Percentiles rank a stretch among this genome's conserved stretches.
Evolutionary conservation across 2,888 invertebrate species (phyloP).

Genomic region (Hypena proboscidalis): DNA sequence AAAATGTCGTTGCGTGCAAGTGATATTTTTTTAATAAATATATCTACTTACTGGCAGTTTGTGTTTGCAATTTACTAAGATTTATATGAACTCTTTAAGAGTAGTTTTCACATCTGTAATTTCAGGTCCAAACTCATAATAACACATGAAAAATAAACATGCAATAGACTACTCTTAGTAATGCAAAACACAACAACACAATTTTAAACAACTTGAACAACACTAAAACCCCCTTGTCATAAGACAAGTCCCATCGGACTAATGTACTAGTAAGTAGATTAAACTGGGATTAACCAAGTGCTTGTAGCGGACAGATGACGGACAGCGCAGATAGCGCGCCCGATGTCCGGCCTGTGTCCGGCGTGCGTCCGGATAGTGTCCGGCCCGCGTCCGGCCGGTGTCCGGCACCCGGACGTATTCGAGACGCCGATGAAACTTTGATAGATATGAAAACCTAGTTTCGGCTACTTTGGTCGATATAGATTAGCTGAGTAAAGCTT

Average conservation of each 20-base stretch:
- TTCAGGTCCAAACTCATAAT: too few relatives aligned
- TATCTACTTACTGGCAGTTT: too few relatives aligned
- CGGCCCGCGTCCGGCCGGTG: constrained; percentile 28
- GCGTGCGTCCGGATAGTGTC: constrained; percentile 45
- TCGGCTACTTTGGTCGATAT: constrained; percentile 16
- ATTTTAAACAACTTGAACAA: too few relatives aligned
- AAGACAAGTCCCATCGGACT: not conserved
- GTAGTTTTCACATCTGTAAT: too few relatives aligned
- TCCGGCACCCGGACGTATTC: constrained; percentile 41
- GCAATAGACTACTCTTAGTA: too few relatives aligned
- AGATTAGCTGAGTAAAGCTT: constrained; percentile 10
- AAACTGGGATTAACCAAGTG: constrained; percentile 19
- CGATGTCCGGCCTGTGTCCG: constrained; percentile 53
- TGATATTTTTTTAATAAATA: too few relatives aligned
- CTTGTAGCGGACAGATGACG: constrained; percentile 37
- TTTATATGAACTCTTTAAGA: too few relatives aligned
- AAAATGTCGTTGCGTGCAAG: too few relatives aligned
- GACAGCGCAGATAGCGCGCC: constrained; percentile 48
- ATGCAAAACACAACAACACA: too few relatives aligned
- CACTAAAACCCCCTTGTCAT: too few relatives aligned
- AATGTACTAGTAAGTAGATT: constrained; percentile 35
- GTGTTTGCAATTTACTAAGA: too few relatives aligned
- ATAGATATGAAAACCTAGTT: constrained; percentile 26
- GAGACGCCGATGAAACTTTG: constrained; percentile 21
- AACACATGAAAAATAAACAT: too few relatives aligned